phyloP scores from a whole-genome alignment of 2,797 vertebrate genomes.

The Mareca strepera region DNA sequence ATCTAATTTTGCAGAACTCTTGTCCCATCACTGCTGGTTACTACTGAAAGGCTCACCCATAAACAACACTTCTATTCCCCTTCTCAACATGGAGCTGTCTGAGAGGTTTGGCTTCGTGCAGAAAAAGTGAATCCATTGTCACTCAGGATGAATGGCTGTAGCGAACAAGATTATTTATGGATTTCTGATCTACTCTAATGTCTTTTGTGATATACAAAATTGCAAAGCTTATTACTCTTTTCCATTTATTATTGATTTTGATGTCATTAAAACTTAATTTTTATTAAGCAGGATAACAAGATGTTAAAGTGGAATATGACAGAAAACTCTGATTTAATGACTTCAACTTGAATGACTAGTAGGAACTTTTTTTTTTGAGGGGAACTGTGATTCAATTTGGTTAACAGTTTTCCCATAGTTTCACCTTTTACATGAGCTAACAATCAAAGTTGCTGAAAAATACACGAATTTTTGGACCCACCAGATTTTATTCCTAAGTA shows the following conservation, averaged over 20 bases:
- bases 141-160: neutral
- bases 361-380: neutral
- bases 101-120: neutral
- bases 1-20: neutral
- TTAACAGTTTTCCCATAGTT: neutral
- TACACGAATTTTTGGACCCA: neutral
- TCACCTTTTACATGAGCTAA: neutral
- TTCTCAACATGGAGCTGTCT: neutral
- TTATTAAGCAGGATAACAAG: neutral
- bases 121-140: neutral
- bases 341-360: neutral
- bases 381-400: accelerated
- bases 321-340: neutral
- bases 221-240: neutral
- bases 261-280: neutral
- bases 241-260: neutral
- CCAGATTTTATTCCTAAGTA: neutral
- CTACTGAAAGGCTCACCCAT: neutral
- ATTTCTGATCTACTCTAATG: neutral
- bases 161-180: neutral
- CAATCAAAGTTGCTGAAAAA: neutral
- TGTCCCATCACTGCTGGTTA: neutral
- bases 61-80: neutral
- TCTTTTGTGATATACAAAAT: neutral
- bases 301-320: neutral